Conservation (phyloP, 2,888 invertebrate genomes). For the Eremobia ochroleuca region DNA sequence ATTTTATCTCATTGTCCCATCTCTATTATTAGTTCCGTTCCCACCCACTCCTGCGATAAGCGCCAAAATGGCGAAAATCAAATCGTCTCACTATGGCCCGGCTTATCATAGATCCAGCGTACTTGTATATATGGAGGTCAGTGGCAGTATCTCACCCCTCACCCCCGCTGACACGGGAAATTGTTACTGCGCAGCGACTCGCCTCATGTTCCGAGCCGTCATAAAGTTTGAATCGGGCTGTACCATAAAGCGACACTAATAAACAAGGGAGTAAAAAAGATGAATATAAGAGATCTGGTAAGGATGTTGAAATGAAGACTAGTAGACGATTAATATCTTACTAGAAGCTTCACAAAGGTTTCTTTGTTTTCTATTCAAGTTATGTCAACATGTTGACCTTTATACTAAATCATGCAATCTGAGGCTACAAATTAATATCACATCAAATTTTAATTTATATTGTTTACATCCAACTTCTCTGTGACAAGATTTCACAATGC, state of each 20-base stretch:
- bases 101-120: too few relatives aligned
- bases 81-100: too few relatives aligned
- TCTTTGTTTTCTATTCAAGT: conserved; percentile 28
- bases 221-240: neutral
- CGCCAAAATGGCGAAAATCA: too few relatives aligned
- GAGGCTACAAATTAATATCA: neutral
- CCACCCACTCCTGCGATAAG: too few relatives aligned
- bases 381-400: conserved; percentile 29
- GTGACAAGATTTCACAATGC: neutral
- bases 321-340: conserved; percentile 9
- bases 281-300: conserved; percentile 11
- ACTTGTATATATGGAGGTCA: too few relatives aligned
- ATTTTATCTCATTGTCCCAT: too few relatives aligned
- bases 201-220: neutral
- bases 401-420: conserved; percentile 49
- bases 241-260: conserved; percentile 17
- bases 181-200: too few relatives aligned
- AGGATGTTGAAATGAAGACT: conserved; percentile 13
- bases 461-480: too few relatives aligned
- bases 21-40: too few relatives aligned
- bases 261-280: conserved; percentile 7
- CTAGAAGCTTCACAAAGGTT: conserved; percentile 20
- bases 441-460: neutral
- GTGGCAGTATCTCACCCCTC: neutral
- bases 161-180: neutral